Evolutionary conservation across 2,888 invertebrate species (phyloP), one percentile per base, ranked within the genome.

Genomic region (Tigriopus californicus): DNA sequence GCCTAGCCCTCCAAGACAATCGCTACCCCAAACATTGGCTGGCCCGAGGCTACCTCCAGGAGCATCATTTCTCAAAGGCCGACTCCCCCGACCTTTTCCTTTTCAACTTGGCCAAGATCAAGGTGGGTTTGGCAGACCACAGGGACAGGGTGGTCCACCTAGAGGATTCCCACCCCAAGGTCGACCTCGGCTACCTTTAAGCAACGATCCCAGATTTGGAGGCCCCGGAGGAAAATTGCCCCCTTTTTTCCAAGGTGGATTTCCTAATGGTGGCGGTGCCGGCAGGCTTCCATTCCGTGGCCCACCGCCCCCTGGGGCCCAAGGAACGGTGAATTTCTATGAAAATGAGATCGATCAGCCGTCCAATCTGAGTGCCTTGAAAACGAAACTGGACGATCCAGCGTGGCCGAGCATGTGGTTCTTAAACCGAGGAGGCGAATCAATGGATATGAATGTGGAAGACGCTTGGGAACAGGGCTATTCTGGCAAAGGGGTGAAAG

Each of bases 361-460:
- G 4, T 3, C 33, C 8, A 33, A 47, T 47, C 47, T 47, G 22
- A 20, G 18, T 24, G 40, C n/a, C 6, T 13, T 41, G 40, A 56
- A 46, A 24, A 56, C 42, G 13, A 56, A 56, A 18, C 44, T 11
- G 20, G 44, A 56, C 41, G 59, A 59, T 41, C 33, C 20, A 51
- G 48, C 33, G 18, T 59, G 59, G 59, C 40, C 40, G 8, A 22
- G 22, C 11, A 48, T 49, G 52, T 59, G 59, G 59, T 59, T 52
- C 40, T 41, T 59, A 18, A 72, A 71, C 62, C 68, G 92, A 60
- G 92, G 91, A 15, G 80, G 81, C 62, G 33, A 56, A 15, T 89
- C 87, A 11, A 73, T 90, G 63, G 91, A 92, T 68, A 94, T 97
- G 94, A 92, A 94, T 72, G 95, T 97, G 63, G 82, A 87, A 67